phyloP scores from a whole-genome alignment of 1,140 invertebrate genomes.

The Heliconius eleuchia region DNA sequence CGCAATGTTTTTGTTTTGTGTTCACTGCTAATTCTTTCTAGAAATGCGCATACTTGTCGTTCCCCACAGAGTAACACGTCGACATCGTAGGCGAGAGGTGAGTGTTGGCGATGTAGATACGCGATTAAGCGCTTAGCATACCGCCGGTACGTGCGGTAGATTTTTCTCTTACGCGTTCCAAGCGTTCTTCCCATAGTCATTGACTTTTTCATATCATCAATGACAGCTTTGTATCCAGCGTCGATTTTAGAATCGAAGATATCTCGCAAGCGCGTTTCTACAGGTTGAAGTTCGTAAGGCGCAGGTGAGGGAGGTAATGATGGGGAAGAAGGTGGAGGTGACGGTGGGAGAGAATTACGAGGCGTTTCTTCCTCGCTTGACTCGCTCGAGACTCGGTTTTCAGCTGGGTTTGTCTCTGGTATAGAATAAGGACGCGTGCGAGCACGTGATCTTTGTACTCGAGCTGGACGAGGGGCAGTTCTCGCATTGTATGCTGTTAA shows the following conservation, averaged over 20 bases:
- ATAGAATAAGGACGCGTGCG: conserved; percentile 62
- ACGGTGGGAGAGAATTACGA: conserved; percentile 62
- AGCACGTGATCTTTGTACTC: conserved; percentile 62
- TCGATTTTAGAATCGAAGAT: conserved; percentile 76
- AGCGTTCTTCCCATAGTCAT: conserved; percentile 79
- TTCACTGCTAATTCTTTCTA: conserved; percentile 75
- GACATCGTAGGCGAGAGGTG: conserved; percentile 77
- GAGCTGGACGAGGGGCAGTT: conserved; percentile 68
- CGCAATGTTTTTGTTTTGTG: conserved; percentile 78
- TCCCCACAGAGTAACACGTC: conserved; percentile 77
- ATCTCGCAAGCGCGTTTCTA: conserved; percentile 65
- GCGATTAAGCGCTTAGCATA: conserved; percentile 78
- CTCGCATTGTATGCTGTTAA: conserved; percentile 79
- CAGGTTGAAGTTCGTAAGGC: conserved; percentile 70
- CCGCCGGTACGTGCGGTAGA: conserved; percentile 75
- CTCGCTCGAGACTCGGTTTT: conserved; percentile 63
- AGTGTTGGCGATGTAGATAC: conserved; percentile 78
- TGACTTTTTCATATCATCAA: conserved; percentile 81
- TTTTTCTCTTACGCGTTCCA: conserved; percentile 74
- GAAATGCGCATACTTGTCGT: conserved; percentile 76
- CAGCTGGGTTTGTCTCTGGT: conserved; percentile 54
- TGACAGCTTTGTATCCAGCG: conserved; percentile 77
- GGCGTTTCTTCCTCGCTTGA: conserved; percentile 74
- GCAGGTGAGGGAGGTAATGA: conserved; percentile 68
- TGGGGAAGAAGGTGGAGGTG: conserved; percentile 70